Percentiles rank a stretch among this genome's conserved stretches.
Evolutionary conservation across 2,113 vertebrate species (phyloP).

Genomic region (Clarias batrachus): DNA sequence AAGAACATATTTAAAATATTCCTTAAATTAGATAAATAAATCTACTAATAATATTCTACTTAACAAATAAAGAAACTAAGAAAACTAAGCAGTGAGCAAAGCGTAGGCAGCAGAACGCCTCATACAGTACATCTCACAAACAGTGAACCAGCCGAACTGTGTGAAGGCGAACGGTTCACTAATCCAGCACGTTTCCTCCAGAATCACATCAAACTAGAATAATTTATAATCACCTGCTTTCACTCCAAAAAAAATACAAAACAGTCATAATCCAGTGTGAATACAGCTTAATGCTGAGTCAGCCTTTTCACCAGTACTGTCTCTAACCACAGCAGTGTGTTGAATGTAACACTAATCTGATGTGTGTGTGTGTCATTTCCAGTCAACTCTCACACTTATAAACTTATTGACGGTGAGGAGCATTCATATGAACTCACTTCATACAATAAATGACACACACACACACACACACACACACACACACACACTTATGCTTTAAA

Average conservation of each 20-base stretch:
- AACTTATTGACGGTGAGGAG: background rate
- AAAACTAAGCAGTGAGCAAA: background rate
- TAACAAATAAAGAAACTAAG: background rate
- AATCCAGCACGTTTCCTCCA: background rate
- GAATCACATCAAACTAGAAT: background rate
- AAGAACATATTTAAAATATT: background rate
- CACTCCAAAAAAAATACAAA: background rate
- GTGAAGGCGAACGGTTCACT: background rate
- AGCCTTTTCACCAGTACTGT: background rate
- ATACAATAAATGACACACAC: background rate
- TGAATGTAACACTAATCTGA: constrained; percentile 11
- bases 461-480: background rate
- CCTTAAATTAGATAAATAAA: background rate
- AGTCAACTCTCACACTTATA: background rate
- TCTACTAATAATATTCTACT: background rate
- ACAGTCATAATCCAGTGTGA: background rate
- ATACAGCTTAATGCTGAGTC: background rate
- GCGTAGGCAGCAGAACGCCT: background rate
- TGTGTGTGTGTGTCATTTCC: constrained; percentile 19
- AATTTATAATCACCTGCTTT: background rate
- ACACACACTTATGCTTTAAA: background rate
- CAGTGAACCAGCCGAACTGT: background rate
- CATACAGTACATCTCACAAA: background rate
- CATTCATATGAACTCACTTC: background rate
- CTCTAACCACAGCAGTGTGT: constrained; percentile 3